Percentiles rank a stretch among this genome's conserved stretches.
Conservation (phyloP, 2,113 vertebrate species). For the Bubo bubo region DNA sequence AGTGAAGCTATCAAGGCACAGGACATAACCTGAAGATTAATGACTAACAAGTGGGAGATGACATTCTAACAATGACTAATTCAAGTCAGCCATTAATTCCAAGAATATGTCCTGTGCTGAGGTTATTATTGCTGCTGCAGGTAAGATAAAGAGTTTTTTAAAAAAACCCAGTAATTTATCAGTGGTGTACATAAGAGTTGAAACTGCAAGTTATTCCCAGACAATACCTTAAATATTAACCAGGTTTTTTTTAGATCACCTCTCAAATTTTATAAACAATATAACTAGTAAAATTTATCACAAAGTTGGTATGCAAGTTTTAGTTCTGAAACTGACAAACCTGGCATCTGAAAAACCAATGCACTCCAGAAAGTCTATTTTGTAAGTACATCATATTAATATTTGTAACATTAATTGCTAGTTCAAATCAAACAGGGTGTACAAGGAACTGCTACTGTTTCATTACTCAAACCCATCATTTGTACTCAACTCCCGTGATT, state of each 20-base stretch:
- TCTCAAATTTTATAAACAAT: conserved; percentile 1
- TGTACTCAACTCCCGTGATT: conserved; percentile 82
- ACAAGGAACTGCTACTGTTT: not conserved
- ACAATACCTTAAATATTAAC: not conserved
- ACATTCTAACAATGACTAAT: not conserved
- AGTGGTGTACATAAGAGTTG: not conserved
- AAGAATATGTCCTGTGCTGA: not conserved
- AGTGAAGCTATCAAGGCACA: not conserved
- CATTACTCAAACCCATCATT: conserved; percentile 73
- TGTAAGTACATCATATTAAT: not conserved
- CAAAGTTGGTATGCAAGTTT: not conserved
- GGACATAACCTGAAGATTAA: not conserved
- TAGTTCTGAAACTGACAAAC: conserved; percentile 19
- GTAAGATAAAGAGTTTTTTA: not conserved
- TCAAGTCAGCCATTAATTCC: conserved; percentile 15
- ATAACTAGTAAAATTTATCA: not conserved
- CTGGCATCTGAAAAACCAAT: conserved; percentile 27
- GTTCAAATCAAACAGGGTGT: not conserved
- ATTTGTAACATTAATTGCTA: not conserved
- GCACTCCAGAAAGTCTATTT: not conserved
- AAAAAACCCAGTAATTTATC: not conserved
- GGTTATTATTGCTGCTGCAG: conserved; percentile 46
- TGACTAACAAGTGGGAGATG: not conserved
- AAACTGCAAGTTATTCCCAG: not conserved
- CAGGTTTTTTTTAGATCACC: not conserved